Percentiles rank a stretch among this genome's conserved stretches.
These are phyloP conservation scores for Anoura caudifer DNA, from an alignment of 2,113 vertebrate species.

Conservation along the genomic window DNA sequence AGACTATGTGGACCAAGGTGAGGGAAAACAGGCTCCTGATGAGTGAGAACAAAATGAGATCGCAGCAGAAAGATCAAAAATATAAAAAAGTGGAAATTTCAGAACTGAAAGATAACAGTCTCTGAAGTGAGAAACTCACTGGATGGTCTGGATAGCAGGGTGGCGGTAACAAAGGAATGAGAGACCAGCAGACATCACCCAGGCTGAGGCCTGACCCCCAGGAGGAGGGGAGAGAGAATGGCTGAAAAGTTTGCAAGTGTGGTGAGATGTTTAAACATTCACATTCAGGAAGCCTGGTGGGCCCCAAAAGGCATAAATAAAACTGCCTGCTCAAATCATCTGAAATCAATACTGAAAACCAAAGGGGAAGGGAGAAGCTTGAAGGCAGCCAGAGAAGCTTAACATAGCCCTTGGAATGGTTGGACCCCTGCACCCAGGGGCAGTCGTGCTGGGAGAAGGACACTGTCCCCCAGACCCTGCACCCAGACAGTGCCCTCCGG, in stretches of 20 bases:
- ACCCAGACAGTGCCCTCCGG: not conserved
- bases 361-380: not conserved
- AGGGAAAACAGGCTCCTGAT: not conserved
- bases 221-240: not conserved
- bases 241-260: not conserved
- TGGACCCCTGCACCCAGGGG: not conserved
- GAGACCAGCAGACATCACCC: not conserved
- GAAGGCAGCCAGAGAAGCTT: not conserved
- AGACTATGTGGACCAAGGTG: fast-evolving
- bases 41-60: too few species aligned
- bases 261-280: not conserved
- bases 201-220: not conserved
- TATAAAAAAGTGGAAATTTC: not conserved
- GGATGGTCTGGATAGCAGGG: not conserved
- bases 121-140: not conserved
- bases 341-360: not conserved
- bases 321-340: not conserved
- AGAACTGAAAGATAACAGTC: not conserved
- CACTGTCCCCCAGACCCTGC: not conserved
- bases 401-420: not conserved
- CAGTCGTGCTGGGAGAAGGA: not conserved
- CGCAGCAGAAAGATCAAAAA: not conserved
- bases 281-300: not conserved
- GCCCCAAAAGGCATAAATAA: not conserved
- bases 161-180: not conserved